A percentile compares a stretch with the other conserved stretches of the same genome.
Conservation (phyloP, 2,888 invertebrate genomes). For the Odontomyia ornata region DNA sequence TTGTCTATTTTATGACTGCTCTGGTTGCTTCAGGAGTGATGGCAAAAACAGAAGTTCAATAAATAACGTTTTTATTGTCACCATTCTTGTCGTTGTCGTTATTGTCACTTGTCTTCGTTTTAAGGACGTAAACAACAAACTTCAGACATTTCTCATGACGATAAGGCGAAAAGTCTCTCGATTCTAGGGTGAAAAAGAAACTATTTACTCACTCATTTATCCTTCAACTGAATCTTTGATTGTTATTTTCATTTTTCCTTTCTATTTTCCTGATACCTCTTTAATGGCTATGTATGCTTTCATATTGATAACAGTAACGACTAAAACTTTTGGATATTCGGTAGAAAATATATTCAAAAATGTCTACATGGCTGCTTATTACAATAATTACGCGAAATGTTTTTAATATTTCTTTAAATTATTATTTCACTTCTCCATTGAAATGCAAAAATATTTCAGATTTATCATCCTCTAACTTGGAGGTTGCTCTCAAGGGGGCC, state of each 20-base stretch:
- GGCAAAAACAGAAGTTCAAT: constrained; percentile 12
- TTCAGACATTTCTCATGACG: constrained; percentile 45
- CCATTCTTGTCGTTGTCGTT: constrained; percentile 1
- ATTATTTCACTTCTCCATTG: background rate
- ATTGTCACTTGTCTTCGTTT: constrained; percentile 22
- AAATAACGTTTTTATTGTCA: constrained; percentile 25
- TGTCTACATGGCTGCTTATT: too few species aligned
- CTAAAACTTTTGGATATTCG: too few species aligned
- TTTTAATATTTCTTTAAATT: background rate
- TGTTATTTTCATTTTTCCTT: background rate
- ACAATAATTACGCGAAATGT: too few species aligned
- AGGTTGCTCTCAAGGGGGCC: too few species aligned
- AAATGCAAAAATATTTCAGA: background rate
- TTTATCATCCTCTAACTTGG: too few species aligned
- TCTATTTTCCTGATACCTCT: background rate
- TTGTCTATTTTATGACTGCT: constrained; percentile 24
- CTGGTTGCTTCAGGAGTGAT: background rate
- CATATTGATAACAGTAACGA: too few species aligned
- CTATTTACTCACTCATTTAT: constrained; percentile 43
- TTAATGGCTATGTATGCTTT: too few species aligned
- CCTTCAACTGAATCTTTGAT: constrained; percentile 4
- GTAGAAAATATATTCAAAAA: too few species aligned
- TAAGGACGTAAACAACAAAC: constrained; percentile 44
- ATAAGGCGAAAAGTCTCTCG: constrained; percentile 1
- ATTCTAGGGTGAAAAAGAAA: constrained; percentile 46